A percentile compares a stretch with the other conserved stretches of the same genome.
phyloP scores from a whole-genome alignment of 2,797 vertebrate genomes.

The Pygocentrus nattereri region DNA sequence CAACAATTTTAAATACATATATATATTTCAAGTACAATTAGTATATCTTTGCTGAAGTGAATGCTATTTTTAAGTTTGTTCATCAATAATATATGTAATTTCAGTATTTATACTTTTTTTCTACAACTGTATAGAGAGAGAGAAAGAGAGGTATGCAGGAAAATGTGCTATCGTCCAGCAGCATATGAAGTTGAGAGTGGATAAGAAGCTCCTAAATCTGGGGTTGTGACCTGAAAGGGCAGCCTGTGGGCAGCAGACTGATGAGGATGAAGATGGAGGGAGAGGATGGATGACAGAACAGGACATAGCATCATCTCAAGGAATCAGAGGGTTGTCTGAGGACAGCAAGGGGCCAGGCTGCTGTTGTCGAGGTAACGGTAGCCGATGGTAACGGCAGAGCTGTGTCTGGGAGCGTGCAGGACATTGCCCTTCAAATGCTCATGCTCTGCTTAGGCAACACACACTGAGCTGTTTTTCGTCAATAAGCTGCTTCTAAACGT shows the following conservation, averaged over 20 bases:
- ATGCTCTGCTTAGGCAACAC: slow-evolving; percentile 13
- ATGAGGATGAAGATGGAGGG: slow-evolving; percentile 13
- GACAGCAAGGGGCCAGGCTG: slow-evolving; percentile 42
- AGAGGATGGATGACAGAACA: slow-evolving; percentile 25
- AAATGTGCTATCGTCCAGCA: not conserved
- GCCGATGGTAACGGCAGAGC: slow-evolving; percentile 31
- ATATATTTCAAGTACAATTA: no score
- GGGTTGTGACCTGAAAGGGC: slow-evolving; percentile 6
- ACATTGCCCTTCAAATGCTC: slow-evolving; percentile 5
- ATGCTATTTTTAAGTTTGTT: no score
- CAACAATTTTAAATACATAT: no score
- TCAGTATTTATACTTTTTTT: no score
- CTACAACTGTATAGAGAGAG: no score
- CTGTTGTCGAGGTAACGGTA: slow-evolving; percentile 53
- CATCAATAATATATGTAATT: no score
- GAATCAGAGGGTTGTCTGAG: slow-evolving; percentile 39
- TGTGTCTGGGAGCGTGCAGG: slow-evolving; percentile 25
- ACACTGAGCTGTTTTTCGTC: not conserved
- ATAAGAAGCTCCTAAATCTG: not conserved
- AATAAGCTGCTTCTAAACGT: not conserved
- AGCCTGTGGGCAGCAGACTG: not conserved
- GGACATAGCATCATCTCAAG: slow-evolving; percentile 41
- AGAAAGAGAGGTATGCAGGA: not conserved
- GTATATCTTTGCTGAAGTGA: no score
- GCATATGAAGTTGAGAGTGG: not conserved